Evolutionary conservation across 2,113 vertebrate genomes (phyloP).

Genomic region (Megalops atlanticus): DNA sequence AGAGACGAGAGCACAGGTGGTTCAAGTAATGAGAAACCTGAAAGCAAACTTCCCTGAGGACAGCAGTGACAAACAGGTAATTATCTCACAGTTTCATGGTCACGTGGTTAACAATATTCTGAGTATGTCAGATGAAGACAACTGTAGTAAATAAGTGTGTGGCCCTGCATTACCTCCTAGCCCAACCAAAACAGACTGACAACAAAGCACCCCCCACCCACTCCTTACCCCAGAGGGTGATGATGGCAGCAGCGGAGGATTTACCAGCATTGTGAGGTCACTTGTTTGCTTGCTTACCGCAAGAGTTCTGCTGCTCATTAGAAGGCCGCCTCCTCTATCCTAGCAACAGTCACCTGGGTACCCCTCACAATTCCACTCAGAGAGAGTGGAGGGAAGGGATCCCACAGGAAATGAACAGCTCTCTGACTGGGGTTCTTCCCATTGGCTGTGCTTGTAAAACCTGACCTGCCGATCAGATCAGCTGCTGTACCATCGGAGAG

Average conservation of each 20-base stretch:
- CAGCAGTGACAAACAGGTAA: slow-evolving; percentile 4
- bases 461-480: not conserved
- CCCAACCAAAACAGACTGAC: not conserved
- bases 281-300: not conserved
- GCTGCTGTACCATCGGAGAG: not conserved
- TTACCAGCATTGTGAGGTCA: not conserved
- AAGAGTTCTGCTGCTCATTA: not conserved
- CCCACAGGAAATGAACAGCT: not conserved
- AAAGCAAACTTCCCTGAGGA: not conserved
- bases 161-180: not conserved
- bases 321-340: not conserved
- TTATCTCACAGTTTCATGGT: not conserved
- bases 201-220: not conserved
- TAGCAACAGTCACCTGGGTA: slow-evolving; percentile 1
- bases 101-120: not conserved
- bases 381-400: not conserved
- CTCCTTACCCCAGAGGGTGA: not conserved
- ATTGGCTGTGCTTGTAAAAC: not conserved
- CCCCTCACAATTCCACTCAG: not conserved
- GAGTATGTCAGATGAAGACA: not conserved
- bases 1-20: slow-evolving; percentile 2
- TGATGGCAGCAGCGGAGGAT: not conserved
- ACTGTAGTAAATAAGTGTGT: not conserved
- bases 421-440: not conserved
- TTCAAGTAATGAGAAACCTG: not conserved